A percentile compares a stretch with the other conserved stretches of the same genome.
phyloP scores from a whole-genome alignment of 2,888 invertebrate species.

The Orthosia cruda region DNA sequence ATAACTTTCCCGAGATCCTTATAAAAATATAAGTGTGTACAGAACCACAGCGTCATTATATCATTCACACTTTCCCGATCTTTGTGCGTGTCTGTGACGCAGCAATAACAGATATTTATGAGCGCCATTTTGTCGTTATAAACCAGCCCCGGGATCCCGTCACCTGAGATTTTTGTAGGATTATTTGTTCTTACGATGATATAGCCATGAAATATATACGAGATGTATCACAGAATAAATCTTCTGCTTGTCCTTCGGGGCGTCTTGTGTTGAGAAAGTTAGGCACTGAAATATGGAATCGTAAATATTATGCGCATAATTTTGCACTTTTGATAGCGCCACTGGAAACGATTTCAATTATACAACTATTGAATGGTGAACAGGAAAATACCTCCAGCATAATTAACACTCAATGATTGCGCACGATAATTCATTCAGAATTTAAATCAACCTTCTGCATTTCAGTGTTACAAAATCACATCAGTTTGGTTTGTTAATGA shows the following conservation, averaged over 20 bases:
- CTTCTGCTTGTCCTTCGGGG: slow-evolving; percentile 35
- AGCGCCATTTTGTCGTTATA: slow-evolving; percentile 65
- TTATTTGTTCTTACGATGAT: slow-evolving; percentile 60
- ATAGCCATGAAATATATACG: slow-evolving; percentile 54
- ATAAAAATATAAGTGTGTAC: slow-evolving; percentile 32
- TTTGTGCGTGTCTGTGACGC: slow-evolving; percentile 70
- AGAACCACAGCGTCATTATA: slow-evolving; percentile 42
- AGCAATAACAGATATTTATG: slow-evolving; percentile 76
- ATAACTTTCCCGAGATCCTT: slow-evolving; percentile 28
- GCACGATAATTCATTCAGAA: background rate
- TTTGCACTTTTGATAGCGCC: background rate
- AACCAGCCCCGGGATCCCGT: slow-evolving; percentile 48
- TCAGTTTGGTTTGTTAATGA: slow-evolving; percentile 8
- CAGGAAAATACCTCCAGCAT: background rate
- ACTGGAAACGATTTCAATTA: slow-evolving; percentile 6
- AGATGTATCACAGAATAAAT: slow-evolving; percentile 55
- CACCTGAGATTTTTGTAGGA: slow-evolving; percentile 66
- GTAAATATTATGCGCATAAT: slow-evolving; percentile 8
- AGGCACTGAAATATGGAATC: slow-evolving; percentile 14
- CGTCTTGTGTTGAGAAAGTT: slow-evolving; percentile 21
- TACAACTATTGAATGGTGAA: background rate
- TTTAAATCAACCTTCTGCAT: slow-evolving; percentile 16
- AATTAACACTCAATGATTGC: slow-evolving; percentile 9
- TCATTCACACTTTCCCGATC: slow-evolving; percentile 73
- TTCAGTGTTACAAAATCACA: slow-evolving; percentile 1